phyloP scores from a whole-genome alignment of 2,888 invertebrate species.

The Scelioninae gen. 1 region DNA sequence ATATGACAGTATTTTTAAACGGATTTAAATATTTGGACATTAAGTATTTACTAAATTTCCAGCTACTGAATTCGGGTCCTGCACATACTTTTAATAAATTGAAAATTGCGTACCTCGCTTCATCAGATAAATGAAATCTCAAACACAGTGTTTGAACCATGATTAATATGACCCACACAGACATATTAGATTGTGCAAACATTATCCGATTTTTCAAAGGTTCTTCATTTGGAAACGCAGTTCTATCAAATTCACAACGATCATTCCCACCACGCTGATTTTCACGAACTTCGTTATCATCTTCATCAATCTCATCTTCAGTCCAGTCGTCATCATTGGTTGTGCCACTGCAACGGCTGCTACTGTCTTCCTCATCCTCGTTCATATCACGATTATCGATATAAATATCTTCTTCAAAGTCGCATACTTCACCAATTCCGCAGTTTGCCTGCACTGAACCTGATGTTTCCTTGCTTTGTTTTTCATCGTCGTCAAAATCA shows the following conservation, averaged over 20 bases:
- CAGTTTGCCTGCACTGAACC: not conserved
- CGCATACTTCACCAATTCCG: not conserved
- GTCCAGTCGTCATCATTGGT: constrained; percentile 3
- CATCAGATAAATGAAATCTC: constrained; percentile 16
- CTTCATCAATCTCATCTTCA: constrained; percentile 10
- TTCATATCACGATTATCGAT: not conserved
- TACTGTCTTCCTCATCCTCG: constrained; percentile 12
- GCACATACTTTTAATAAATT: constrained; percentile 19
- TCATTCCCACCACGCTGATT: constrained; percentile 5
- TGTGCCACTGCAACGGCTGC: not conserved
- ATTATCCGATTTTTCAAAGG: constrained; percentile 27
- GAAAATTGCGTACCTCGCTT: constrained; percentile 28
- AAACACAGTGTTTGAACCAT: constrained; percentile 13
- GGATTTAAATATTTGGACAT: constrained; percentile 21
- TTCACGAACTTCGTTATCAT: not conserved
- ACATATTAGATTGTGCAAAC: constrained; percentile 3
- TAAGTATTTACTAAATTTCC: constrained; percentile 28
- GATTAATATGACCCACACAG: not conserved
- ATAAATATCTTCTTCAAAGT: constrained; percentile 7
- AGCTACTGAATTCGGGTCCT: constrained; percentile 11
- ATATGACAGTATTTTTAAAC: constrained; percentile 12
- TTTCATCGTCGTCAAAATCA: not conserved
- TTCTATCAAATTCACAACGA: constrained; percentile 10
- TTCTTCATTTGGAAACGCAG: constrained; percentile 8
- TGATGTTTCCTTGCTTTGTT: constrained; percentile 7